A percentile compares a stretch with the other conserved stretches of the same genome.
These are phyloP conservation scores for Urocolius indicus DNA, from an alignment of 2,113 vertebrate species.

Conservation along the genomic window DNA sequence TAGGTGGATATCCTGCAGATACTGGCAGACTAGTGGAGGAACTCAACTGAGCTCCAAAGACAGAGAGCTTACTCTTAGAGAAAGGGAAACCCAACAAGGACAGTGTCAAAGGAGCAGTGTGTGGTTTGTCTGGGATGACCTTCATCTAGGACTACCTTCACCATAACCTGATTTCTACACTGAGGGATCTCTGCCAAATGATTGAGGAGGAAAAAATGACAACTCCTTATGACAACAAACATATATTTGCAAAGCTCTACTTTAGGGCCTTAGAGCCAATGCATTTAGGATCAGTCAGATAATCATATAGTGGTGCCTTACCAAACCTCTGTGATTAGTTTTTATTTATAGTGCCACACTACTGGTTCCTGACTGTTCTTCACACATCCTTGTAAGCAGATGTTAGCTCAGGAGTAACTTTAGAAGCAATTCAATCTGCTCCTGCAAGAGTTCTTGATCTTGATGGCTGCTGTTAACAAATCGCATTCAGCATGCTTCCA, in stretches of 20 bases:
- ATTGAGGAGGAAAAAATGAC: neutral
- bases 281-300: neutral
- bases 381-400: neutral
- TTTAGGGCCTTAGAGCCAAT: neutral
- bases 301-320: neutral
- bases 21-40: neutral
- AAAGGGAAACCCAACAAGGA: neutral
- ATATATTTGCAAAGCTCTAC: neutral
- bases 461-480: neutral
- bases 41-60: neutral
- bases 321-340: neutral
- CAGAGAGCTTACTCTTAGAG: neutral
- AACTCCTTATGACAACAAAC: neutral
- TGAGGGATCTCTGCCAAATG: rapidly evolving
- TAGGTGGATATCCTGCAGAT: neutral
- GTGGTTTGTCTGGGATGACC: neutral
- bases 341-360: neutral
- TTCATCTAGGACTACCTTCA: neutral
- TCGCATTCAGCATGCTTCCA: conserved; percentile 16
- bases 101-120: neutral
- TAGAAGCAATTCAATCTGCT: neutral
- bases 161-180: neutral
- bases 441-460: neutral
- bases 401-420: neutral
- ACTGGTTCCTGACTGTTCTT: neutral